phyloP scores from a whole-genome alignment of 2,888 invertebrate genomes.

The Megastigmus dorsalis region DNA sequence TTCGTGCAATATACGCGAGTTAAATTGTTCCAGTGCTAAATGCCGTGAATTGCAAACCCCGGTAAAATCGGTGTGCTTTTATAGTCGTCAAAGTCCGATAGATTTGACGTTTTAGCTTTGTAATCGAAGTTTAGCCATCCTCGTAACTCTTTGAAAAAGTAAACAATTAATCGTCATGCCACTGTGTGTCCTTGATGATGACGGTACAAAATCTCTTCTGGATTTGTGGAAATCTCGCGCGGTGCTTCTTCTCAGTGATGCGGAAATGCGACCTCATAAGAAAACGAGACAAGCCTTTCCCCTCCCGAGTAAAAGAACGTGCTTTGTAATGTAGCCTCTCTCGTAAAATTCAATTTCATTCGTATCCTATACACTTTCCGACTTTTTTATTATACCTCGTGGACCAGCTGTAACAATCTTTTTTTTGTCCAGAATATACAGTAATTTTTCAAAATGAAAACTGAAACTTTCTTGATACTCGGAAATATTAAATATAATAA shows the following conservation, averaged over 20 bases:
- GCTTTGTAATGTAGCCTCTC: neutral
- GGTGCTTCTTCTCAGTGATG: slow-evolving; percentile 36
- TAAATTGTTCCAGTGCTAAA: too few species aligned
- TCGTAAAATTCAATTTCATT: slow-evolving; percentile 18
- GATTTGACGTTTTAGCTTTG: slow-evolving; percentile 7
- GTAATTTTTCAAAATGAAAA: too few species aligned
- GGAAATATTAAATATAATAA: too few species aligned
- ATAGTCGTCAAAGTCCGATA: too few species aligned
- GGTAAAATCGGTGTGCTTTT: too few species aligned
- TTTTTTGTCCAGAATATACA: too few species aligned
- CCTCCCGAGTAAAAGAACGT: slow-evolving; percentile 14
- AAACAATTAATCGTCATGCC: neutral
- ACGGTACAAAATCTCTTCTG: slow-evolving; percentile 42
- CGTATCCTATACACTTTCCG: neutral
- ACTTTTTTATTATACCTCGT: slow-evolving; percentile 4
- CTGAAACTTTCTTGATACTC: too few species aligned
- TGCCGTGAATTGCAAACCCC: too few species aligned
- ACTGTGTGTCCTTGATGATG: slow-evolving; percentile 41
- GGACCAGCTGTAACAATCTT: neutral
- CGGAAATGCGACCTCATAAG: slow-evolving; percentile 46
- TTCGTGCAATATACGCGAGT: too few species aligned
- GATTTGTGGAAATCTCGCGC: slow-evolving; percentile 43
- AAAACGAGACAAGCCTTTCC: slow-evolving; percentile 28
- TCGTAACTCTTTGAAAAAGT: neutral
- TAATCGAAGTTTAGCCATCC: neutral